Percentiles rank a stretch among this genome's conserved stretches.
Conservation (phyloP, 2,888 invertebrate genomes). For the Polydrusus tereticollis region DNA sequence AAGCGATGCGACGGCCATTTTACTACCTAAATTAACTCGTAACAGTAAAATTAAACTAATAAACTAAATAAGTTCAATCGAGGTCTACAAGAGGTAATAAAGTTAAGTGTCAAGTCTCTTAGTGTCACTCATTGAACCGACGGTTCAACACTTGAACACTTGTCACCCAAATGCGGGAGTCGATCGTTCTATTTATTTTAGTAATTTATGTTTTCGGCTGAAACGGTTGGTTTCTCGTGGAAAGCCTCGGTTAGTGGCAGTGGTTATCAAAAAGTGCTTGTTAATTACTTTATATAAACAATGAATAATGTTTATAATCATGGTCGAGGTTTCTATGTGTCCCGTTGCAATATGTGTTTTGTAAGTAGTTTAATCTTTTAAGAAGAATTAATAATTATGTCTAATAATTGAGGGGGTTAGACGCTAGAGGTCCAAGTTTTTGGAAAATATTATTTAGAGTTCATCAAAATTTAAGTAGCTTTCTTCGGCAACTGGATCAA, state of each 20-base stretch:
- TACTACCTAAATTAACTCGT: constrained; percentile 30
- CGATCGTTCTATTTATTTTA: constrained; percentile 5
- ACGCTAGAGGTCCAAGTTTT: too few species aligned
- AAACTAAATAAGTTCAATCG: constrained; percentile 42
- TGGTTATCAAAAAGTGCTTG: background rate
- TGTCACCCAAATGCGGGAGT: constrained; percentile 38
- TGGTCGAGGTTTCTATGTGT: constrained; percentile 39
- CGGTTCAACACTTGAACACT: constrained; percentile 23
- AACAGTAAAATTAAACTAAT: constrained; percentile 40
- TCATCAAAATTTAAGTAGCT: too few species aligned
- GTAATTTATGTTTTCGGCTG: constrained; percentile 9
- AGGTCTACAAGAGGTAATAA: constrained; percentile 35
- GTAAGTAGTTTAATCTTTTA: constrained; percentile 15
- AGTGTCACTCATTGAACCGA: constrained; percentile 24
- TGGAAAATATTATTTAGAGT: too few species aligned
- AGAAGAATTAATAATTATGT: too few species aligned
- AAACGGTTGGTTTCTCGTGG: background rate
- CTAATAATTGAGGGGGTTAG: too few species aligned
- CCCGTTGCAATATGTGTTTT: constrained; percentile 26
- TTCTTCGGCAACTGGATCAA: too few species aligned
- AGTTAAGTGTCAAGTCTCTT: constrained; percentile 33
- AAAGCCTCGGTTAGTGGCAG: background rate
- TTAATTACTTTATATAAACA: background rate
- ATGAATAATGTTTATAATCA: constrained; percentile 39
- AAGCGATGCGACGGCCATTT: constrained; percentile 34